These are phyloP conservation scores for Betta splendens DNA, from an alignment of 2,797 vertebrate species.

Conservation along the genomic window DNA sequence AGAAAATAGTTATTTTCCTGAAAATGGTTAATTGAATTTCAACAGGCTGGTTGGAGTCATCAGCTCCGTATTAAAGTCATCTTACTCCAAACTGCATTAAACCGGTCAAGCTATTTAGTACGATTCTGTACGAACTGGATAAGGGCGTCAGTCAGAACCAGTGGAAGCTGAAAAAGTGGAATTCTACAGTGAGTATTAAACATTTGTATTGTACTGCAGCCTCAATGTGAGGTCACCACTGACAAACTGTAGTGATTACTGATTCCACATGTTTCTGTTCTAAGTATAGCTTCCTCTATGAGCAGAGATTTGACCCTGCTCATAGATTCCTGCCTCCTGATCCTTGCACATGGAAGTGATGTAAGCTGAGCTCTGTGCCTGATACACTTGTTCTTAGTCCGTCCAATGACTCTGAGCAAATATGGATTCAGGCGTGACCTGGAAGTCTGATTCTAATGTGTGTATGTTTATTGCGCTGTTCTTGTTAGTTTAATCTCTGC, in stretches of 20 bases:
- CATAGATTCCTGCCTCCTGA: slow-evolving; percentile 48
- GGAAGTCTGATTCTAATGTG: background rate
- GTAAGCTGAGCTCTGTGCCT: slow-evolving; percentile 32
- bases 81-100: slow-evolving; percentile 53
- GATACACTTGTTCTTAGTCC: slow-evolving; percentile 50
- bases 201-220: slow-evolving; percentile 16
- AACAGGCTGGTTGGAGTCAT: slow-evolving; percentile 45
- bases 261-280: background rate
- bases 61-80: slow-evolving; percentile 60
- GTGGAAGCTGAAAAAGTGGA: slow-evolving; percentile 30
- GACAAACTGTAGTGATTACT: slow-evolving; percentile 20
- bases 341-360: slow-evolving; percentile 37
- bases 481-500: no score
- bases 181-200: slow-evolving; percentile 9
- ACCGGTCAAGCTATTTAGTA: slow-evolving; percentile 53
- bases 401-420: slow-evolving; percentile 36
- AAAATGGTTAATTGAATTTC: slow-evolving; percentile 53
- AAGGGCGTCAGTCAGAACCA: slow-evolving; percentile 31
- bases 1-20: slow-evolving; percentile 41
- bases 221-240: slow-evolving; percentile 16
- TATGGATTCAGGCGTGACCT: background rate
- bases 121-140: slow-evolving; percentile 35
- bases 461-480: no score
- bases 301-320: slow-evolving; percentile 43
- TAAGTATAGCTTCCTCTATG: slow-evolving; percentile 27